Evolutionary conservation across 1,140 invertebrate species (phyloP).

Genomic region (Camponotus floridanus): DNA sequence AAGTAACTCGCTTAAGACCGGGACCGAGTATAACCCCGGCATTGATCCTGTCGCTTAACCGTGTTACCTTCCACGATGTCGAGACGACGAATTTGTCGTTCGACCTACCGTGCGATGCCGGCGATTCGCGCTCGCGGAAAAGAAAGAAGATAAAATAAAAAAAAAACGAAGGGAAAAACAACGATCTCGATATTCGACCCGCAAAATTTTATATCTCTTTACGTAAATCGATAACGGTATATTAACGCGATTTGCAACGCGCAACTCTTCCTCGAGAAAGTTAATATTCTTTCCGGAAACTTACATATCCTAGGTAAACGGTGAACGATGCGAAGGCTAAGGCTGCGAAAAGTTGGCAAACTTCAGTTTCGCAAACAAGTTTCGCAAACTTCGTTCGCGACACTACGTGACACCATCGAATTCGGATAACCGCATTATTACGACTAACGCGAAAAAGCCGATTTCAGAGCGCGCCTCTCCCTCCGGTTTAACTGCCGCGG

Average conservation of each 20-base stretch:
- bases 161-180: background rate
- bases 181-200: background rate
- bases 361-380: constrained; percentile 23
- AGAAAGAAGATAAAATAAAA: no score
- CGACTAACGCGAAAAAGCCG: constrained; percentile 50
- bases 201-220: constrained; percentile 11
- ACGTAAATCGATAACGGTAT: background rate
- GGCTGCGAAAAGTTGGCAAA: constrained; percentile 6
- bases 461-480: constrained; percentile 37
- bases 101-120: constrained; percentile 45
- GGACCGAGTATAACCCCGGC: constrained; percentile 71
- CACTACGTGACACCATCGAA: constrained; percentile 51
- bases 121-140: background rate
- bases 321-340: constrained; percentile 3
- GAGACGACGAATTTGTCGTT: constrained; percentile 66
- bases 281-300: background rate
- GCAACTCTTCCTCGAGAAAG: background rate
- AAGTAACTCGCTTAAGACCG: constrained; percentile 76
- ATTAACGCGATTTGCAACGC: background rate
- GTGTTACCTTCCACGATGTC: constrained; percentile 59
- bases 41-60: constrained; percentile 75
- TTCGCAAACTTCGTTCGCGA: constrained; percentile 49
- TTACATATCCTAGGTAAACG: background rate
- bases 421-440: constrained; percentile 61
- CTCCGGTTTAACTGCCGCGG: constrained; percentile 51